phyloP scores from a whole-genome alignment of 1,140 invertebrate species.

The Drosophila funebris region DNA sequence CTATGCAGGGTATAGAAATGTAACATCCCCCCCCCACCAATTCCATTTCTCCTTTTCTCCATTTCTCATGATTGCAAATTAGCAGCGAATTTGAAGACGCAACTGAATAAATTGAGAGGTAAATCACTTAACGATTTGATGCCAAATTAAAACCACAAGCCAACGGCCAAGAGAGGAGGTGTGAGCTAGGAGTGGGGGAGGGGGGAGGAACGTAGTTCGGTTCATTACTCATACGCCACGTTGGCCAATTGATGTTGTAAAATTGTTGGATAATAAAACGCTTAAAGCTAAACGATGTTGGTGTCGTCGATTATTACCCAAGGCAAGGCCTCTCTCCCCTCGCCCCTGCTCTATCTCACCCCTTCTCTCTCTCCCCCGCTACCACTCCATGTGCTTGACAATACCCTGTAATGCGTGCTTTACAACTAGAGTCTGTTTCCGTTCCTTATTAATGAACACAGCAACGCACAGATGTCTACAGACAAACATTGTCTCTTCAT shows the following conservation, averaged over 20 bases:
- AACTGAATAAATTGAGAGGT: not conserved
- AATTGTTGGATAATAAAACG: constrained; percentile 51
- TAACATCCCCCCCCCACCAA: too few relatives aligned
- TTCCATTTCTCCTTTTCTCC: too few relatives aligned
- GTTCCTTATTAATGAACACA: too few relatives aligned
- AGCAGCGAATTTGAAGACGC: not conserved
- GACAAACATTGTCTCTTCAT: too few relatives aligned
- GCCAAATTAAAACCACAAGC: too few relatives aligned
- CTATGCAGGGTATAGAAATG: not conserved
- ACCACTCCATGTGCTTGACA: not conserved
- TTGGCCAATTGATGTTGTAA: constrained; percentile 51
- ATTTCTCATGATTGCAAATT: not conserved
- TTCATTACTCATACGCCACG: constrained; percentile 65
- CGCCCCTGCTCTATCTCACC: not conserved
- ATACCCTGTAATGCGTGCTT: not conserved
- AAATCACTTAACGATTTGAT: constrained; percentile 8
- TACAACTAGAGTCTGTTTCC: too few relatives aligned
- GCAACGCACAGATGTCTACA: too few relatives aligned
- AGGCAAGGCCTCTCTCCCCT: not conserved
- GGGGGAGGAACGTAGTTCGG: not conserved
- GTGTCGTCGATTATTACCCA: constrained; percentile 4
- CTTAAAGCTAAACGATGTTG: constrained; percentile 56
- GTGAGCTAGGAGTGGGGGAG: not conserved
- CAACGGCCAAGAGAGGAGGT: too few relatives aligned
- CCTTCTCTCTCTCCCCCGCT: not conserved